Percentiles rank a stretch among this genome's conserved stretches.
Evolutionary conservation across 2,113 vertebrate genomes (phyloP).

Genomic region (Promerops cafer): DNA sequence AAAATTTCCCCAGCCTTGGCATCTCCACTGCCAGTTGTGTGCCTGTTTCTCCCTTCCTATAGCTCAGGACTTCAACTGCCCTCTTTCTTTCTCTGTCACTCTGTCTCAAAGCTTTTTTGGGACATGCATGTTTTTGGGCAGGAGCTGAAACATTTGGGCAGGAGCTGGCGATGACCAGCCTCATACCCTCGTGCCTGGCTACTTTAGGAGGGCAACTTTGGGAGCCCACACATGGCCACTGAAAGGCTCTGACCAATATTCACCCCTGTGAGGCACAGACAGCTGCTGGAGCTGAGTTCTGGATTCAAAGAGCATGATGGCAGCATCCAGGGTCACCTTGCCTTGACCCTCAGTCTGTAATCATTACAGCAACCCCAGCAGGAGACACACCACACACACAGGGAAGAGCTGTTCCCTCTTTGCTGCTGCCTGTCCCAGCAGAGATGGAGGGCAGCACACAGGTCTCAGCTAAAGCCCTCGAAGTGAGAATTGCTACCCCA

Average conservation of each 20-base stretch:
- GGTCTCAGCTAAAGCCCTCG: neutral
- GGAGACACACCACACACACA: too few relatives aligned
- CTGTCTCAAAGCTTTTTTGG: neutral
- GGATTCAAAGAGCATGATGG: neutral
- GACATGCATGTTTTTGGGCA: fast-evolving
- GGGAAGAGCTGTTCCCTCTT: neutral
- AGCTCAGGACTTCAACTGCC: neutral
- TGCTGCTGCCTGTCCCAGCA: neutral
- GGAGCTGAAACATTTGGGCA: neutral
- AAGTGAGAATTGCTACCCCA: neutral
- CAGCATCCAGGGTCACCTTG: neutral
- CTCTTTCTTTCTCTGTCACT: neutral
- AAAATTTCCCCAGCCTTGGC: neutral
- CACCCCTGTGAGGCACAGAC: neutral
- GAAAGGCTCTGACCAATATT: neutral
- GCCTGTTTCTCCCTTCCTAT: neutral
- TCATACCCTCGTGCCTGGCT: fast-evolving
- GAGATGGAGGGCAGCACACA: neutral
- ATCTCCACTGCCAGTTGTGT: neutral
- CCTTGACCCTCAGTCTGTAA: neutral
- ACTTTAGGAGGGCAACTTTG: neutral
- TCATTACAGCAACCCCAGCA: neutral
- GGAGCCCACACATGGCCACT: fast-evolving
- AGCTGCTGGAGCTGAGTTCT: neutral
- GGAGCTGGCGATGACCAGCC: fast-evolving